Base-by-base conservation (phyloP, 2,888 invertebrate species). In the Mellilla xanthometata region DNA sequence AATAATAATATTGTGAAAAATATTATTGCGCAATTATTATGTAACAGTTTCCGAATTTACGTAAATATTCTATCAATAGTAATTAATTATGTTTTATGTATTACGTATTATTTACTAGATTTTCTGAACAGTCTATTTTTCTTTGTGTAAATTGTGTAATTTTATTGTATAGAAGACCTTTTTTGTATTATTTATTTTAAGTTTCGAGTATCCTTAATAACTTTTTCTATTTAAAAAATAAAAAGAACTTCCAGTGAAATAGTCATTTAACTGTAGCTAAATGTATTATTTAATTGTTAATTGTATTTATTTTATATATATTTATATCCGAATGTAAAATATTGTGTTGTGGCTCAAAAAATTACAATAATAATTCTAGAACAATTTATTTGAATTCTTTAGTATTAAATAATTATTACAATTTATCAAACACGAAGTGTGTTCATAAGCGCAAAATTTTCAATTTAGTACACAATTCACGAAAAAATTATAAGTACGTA, bases 401-500 rank as follows among this genome's bases (percentile, higher is more conserved):
- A 19, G 15, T 5, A 19, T 19, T 19, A 24, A 26, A 15, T 35
- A 35, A 26, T 12, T 6, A 13, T 3, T 15, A 15, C 9, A 15
- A 13, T 28, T 7, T 22, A n/a, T n/a, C 27, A 30, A 15, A 2
- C 10, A 23, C 24, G 19, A 28, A 29, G 34, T 50, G 52, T 57
- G 50, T 58, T 58, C 53, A 53, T 32, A 42, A 33, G 29, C 41
- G 38, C 47, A 42, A 38, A 30, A 24, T 24, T 31, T 22, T 4
- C 1, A 9, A 40, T 13, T 35, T 24, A 30, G 9, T 12, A 34
- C 12, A 32, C 27, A 42, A n/a, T 19, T 33, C 33, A 44, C 15
- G 23, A 58, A 63, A 56, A 13, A 52, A 2, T 42, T 62, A 68
- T 68, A 63, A 44, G 41, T 56, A 39, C 33, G 33, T 31, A 42